A percentile compares a stretch with the other conserved stretches of the same genome.
phyloP scores from a whole-genome alignment of 2,113 vertebrate genomes.

The Lamprologus tigripictilis region DNA sequence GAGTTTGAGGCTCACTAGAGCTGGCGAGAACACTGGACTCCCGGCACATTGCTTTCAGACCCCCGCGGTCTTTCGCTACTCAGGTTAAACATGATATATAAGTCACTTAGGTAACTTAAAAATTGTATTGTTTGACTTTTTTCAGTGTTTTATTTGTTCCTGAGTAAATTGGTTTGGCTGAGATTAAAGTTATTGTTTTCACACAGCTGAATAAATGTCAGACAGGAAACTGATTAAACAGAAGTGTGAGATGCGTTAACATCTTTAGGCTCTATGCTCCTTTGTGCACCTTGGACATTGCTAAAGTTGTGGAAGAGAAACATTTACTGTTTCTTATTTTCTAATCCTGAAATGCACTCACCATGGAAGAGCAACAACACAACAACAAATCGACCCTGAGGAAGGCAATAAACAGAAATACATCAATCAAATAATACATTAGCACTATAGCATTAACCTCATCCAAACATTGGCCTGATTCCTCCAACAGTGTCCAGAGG shows the following conservation, averaged over 20 bases:
- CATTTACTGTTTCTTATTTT: not conserved
- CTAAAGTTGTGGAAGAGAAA: not conserved
- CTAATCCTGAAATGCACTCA: not conserved
- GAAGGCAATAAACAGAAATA: not conserved
- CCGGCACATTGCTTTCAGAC: not conserved
- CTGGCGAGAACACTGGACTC: not conserved
- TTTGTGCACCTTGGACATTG: not conserved
- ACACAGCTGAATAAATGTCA: not conserved
- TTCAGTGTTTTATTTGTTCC: not conserved
- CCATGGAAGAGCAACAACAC: not conserved
- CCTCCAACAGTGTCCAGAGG: not conserved
- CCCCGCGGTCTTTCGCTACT: too few relatives aligned
- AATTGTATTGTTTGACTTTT: not conserved
- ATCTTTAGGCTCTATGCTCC: not conserved
- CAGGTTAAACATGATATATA: too few relatives aligned
- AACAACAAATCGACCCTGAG: not conserved
- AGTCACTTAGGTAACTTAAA: not conserved
- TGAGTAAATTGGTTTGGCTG: not conserved
- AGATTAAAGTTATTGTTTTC: not conserved
- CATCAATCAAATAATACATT: not conserved
- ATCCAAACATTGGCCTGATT: not conserved
- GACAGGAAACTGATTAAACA: not conserved
- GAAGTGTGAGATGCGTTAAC: not conserved
- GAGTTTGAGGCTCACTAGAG: not conserved
- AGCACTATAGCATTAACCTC: not conserved